These are phyloP conservation scores for Antigone vipio DNA, from an alignment of 2,113 vertebrate genomes.

Conservation along the genomic window DNA sequence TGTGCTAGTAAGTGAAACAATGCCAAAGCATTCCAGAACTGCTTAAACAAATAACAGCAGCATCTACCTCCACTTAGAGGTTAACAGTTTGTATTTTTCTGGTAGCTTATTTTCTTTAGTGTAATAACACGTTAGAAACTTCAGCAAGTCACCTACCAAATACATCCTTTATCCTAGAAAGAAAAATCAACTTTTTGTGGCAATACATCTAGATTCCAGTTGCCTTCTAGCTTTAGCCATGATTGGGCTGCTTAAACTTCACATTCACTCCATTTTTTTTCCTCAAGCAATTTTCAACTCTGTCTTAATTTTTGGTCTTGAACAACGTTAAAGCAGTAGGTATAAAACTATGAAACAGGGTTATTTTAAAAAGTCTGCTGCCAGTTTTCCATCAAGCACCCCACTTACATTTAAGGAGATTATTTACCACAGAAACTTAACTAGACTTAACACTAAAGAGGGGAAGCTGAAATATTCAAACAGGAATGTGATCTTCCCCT, in stretches of 20 bases:
- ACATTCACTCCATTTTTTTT: background rate
- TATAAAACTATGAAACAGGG: background rate
- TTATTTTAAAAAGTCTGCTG: background rate
- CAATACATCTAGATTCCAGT: background rate
- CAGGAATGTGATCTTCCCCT: background rate
- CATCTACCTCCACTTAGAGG: background rate
- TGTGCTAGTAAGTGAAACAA: conserved; percentile 55
- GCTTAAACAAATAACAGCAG: conserved; percentile 38
- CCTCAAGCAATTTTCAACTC: background rate
- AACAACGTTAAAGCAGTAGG: background rate
- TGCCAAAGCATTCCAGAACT: conserved; percentile 55
- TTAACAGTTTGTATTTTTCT: conserved; percentile 10
- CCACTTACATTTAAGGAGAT: background rate
- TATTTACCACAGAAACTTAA: background rate
- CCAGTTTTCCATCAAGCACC: background rate
- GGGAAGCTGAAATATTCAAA: background rate
- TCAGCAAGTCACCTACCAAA: background rate
- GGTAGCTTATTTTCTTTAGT: conserved; percentile 4
- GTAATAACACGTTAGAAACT: background rate
- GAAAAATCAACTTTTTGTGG: background rate
- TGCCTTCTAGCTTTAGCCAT: background rate
- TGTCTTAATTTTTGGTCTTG: background rate
- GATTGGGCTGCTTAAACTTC: background rate
- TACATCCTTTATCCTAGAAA: background rate
- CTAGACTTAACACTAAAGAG: background rate